phyloP scores from a whole-genome alignment of 2,797 vertebrate genomes.

The Spondyliosoma cantharus region DNA sequence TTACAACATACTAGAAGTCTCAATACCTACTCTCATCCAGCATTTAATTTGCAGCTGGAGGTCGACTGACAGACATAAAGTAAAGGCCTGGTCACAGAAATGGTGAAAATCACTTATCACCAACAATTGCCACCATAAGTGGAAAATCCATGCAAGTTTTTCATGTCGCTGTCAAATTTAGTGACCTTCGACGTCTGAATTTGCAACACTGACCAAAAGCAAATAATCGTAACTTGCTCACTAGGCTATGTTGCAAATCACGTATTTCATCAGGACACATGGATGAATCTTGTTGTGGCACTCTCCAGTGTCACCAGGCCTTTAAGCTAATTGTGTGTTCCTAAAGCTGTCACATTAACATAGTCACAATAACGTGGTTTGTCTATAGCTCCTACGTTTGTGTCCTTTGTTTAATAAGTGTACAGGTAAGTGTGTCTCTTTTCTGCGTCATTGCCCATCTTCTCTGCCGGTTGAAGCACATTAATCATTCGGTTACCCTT shows the following conservation, averaged over 20 bases:
- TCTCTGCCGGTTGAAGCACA: conserved; percentile 23
- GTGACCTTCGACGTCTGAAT: not conserved
- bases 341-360: not conserved
- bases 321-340: not conserved
- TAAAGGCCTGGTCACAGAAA: not conserved
- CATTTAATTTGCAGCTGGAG: conserved; percentile 1
- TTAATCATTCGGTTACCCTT: conserved; percentile 59
- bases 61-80: not conserved
- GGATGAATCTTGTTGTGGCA: not conserved
- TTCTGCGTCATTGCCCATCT: conserved; percentile 42
- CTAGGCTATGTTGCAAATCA: not conserved
- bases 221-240: not conserved
- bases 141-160: not conserved
- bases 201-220: not conserved
- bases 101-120: not conserved
- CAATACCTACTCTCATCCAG: not conserved
- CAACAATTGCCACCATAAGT: not conserved
- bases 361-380: not conserved
- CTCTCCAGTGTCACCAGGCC: not conserved
- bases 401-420: not conserved
- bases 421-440: conserved; percentile 25
- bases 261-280: not conserved
- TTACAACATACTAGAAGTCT: not conserved
- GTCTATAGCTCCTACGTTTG: not conserved
- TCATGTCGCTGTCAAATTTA: not conserved